Evolutionary conservation across 2,797 vertebrate genomes (phyloP).

Genomic region (Lagodon rhomboides): DNA sequence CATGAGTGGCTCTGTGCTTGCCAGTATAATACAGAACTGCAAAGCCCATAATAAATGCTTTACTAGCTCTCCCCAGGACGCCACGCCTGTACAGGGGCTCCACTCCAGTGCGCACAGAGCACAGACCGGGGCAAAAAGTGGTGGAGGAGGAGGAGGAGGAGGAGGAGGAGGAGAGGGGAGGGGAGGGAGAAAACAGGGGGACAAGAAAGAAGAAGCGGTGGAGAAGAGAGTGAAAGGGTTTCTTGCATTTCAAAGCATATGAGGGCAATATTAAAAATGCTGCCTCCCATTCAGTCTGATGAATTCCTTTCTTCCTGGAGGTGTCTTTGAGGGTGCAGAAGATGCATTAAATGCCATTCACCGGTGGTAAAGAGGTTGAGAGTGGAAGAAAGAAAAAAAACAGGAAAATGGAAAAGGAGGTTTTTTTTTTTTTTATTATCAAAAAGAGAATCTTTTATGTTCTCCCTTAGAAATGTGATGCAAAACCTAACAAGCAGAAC

Average conservation of each 20-base stretch:
- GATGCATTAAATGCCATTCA: constrained; percentile 70
- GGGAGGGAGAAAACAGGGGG: constrained; percentile 48
- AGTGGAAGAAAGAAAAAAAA: constrained; percentile 4
- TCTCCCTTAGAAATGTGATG: constrained; percentile 4
- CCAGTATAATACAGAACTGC: constrained; percentile 94
- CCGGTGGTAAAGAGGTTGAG: constrained; percentile 31
- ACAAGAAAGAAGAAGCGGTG: constrained; percentile 55
- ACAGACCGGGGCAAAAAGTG: constrained; percentile 70
- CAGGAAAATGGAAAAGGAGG: constrained; percentile 2
- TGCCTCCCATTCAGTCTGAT: constrained; percentile 60
- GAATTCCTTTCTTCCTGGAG: constrained; percentile 61
- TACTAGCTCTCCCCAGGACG: constrained; percentile 94
- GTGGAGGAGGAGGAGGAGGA: constrained; percentile 26
- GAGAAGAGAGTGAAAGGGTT: constrained; percentile 64
- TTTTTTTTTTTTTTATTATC: constrained; percentile 17
- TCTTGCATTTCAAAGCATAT: constrained; percentile 77
- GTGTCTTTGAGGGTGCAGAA: constrained; percentile 69
- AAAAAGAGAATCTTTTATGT: constrained; percentile 29
- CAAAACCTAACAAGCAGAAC: constrained; percentile 28
- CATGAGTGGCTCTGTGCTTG: constrained; percentile 93
- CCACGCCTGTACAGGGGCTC: constrained; percentile 86
- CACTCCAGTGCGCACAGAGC: constrained; percentile 68
- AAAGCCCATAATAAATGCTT: constrained; percentile 97
- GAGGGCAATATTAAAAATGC: constrained; percentile 64
- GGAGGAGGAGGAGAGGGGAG: constrained; percentile 45